A percentile compares a stretch with the other conserved stretches of the same genome.
Evolutionary conservation across 2,888 invertebrate species (phyloP).

Genomic region (Microctonus aethiopoides): DNA sequence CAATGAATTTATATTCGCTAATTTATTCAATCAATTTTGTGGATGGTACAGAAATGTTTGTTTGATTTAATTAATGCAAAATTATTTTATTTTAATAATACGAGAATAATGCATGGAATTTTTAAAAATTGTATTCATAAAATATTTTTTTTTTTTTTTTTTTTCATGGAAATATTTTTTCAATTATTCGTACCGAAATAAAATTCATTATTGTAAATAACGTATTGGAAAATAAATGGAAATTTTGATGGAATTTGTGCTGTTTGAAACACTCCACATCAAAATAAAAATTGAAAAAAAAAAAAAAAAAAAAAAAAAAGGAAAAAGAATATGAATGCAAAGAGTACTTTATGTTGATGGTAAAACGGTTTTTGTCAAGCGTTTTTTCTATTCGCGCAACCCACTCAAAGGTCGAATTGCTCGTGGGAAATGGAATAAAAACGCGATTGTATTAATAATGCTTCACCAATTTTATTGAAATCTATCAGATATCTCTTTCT

Average conservation of each 20-base stretch:
- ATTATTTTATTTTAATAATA: too few relatives aligned
- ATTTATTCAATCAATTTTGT: not conserved
- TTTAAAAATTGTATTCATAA: too few relatives aligned
- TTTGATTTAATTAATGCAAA: too few relatives aligned
- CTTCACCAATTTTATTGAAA: slow-evolving; percentile 24
- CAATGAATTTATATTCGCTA: slow-evolving; percentile 5
- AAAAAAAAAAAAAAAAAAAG: not conserved
- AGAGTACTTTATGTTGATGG: not conserved
- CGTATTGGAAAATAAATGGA: not conserved
- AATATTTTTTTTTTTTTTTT: not conserved
- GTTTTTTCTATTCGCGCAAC: slow-evolving; percentile 22
- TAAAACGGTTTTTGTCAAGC: slow-evolving; percentile 30
- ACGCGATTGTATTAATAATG: slow-evolving; percentile 31
- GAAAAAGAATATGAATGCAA: slow-evolving; percentile 14
- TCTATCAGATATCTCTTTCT: slow-evolving; percentile 21
- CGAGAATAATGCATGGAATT: too few relatives aligned
- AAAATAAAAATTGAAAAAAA: not conserved
- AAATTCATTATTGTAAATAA: not conserved
- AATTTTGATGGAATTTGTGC: not conserved
- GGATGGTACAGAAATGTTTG: too few relatives aligned
- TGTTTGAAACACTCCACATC: not conserved
- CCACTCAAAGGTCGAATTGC: slow-evolving; percentile 27
- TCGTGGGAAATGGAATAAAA: slow-evolving; percentile 25
- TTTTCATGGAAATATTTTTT: not conserved
- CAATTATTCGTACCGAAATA: not conserved